Evolutionary conservation across 1,140 invertebrate species (phyloP).

Genomic region (Eurosta solidaginis): DNA sequence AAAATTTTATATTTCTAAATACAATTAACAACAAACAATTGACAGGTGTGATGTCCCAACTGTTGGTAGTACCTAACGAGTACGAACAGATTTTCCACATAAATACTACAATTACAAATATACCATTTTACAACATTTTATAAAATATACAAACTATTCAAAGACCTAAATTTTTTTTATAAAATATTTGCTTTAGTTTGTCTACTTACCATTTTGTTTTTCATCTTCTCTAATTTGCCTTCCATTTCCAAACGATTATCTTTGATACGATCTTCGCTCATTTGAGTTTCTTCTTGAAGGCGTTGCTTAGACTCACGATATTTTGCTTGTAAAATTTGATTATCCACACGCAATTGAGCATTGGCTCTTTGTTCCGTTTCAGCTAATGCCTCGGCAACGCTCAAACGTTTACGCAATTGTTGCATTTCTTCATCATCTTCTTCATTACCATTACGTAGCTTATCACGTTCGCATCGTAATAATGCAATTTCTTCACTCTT

Average conservation of each 20-base stretch:
- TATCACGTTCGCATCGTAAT: conserved; percentile 23
- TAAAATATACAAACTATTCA: neutral
- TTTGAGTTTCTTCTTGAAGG: conserved; percentile 37
- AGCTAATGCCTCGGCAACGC: neutral
- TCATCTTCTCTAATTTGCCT: conserved; percentile 70
- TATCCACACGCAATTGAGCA: conserved; percentile 42
- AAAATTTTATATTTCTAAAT: neutral
- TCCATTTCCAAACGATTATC: conserved; percentile 68
- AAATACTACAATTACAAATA: neutral
- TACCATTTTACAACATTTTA: neutral
- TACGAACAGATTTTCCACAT: neutral
- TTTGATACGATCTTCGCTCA: conserved; percentile 56
- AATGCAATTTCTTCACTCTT: conserved; percentile 23
- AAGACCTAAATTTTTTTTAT: neutral
- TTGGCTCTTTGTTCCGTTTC: conserved; percentile 25
- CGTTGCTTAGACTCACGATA: conserved; percentile 46
- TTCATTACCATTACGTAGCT: neutral
- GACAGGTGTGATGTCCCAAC: conserved; percentile 24
- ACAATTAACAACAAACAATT: neutral
- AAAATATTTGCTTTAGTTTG: neutral
- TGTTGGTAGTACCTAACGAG: neutral
- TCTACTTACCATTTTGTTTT: conserved; percentile 70
- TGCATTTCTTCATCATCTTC: neutral
- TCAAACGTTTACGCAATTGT: conserved; percentile 29
- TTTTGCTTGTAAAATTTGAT: conserved; percentile 49